Base-by-base conservation (phyloP, 1,140 invertebrate species). In the Venturia canescens region DNA sequence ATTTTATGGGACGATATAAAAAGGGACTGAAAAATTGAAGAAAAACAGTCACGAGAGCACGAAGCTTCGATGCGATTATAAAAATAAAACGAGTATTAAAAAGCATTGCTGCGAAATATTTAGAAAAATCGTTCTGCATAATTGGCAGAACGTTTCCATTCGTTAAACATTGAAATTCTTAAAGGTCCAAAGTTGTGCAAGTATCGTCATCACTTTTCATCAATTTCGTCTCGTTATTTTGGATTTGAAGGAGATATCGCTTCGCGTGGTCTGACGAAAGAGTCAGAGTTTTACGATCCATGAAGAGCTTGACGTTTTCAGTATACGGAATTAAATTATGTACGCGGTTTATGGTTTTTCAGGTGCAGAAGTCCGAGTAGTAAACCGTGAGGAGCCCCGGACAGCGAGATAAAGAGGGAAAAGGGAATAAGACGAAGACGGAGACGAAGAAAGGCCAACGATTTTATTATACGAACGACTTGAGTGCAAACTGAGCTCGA, bases 391-490 rank as follows among this genome's bases (percentile, higher is more conserved):
- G n/a, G 26, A 71, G n/a, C 29, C 31, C 50, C 29, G n/a, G 21
- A 53, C 4, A 48, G 66, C 11, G 21, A 29, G 9, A 57, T 11
- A 80, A 9, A 23, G 38, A 60, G 21, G 34, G 38, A 60, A 57
- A 15, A 21, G n/a, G 31, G 1, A 23, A 29, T 53, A 6, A 11
- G 29, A 78, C 27, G 16, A 23, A 70, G 26, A 53, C 27, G 66
- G 57, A 34, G 26, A 81, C 34, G 74, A 23, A 66, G 38, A 67
- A 57, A 66, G 72, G 71, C 57, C 57, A 74, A 48, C 78, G 53
- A 57, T 67, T 79, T 82, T 74, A 74, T 74, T 74, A 74, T 74
- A 44, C 71, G 71, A 74, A 74, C 71, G 21, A 74, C 38, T 74
- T 74, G 53, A 31, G 66, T 29, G 18, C 66, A 27, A 15, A 63